Conservation (phyloP, 1,140 invertebrate genomes). For the Vollenhovia emeryi region DNA sequence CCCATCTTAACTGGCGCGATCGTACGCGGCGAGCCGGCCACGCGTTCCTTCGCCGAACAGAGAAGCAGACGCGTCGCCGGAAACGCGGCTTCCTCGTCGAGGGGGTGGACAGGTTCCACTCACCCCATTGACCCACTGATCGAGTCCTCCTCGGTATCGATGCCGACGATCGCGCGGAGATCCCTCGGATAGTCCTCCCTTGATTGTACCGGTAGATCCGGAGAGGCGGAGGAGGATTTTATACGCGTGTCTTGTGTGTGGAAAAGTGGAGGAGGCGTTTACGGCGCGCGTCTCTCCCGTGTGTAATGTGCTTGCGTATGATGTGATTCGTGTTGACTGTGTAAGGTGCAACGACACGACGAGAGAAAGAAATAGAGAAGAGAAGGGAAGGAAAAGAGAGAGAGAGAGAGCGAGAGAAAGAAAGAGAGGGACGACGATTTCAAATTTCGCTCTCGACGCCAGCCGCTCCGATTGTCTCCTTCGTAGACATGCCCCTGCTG, state of each 20-base stretch:
- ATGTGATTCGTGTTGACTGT: slow-evolving; percentile 66
- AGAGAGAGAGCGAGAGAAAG: neutral
- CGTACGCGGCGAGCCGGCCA: slow-evolving; percentile 23
- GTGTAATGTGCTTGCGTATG: slow-evolving; percentile 62
- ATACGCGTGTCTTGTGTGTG: slow-evolving; percentile 44
- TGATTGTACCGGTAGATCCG: neutral
- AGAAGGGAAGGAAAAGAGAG: neutral
- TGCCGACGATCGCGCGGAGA: neutral
- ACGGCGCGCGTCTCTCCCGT: slow-evolving; percentile 15
- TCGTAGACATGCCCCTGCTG: slow-evolving; percentile 58
- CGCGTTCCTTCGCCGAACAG: neutral
- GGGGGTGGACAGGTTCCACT: neutral
- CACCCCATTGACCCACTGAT: neutral
- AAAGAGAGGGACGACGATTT: slow-evolving; percentile 25
- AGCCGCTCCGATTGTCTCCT: slow-evolving; percentile 15
- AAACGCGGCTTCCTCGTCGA: neutral
- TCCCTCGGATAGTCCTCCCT: neutral
- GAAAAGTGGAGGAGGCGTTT: slow-evolving; percentile 30
- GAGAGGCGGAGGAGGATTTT: neutral
- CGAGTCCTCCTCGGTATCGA: neutral
- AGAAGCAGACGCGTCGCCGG: neutral
- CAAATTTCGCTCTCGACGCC: slow-evolving; percentile 42
- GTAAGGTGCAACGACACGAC: slow-evolving; percentile 16
- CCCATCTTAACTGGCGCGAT: slow-evolving; percentile 44
- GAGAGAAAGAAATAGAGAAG: neutral